Base-by-base conservation (phyloP, 1,140 invertebrate species). In the Potamilus streckersoni region DNA sequence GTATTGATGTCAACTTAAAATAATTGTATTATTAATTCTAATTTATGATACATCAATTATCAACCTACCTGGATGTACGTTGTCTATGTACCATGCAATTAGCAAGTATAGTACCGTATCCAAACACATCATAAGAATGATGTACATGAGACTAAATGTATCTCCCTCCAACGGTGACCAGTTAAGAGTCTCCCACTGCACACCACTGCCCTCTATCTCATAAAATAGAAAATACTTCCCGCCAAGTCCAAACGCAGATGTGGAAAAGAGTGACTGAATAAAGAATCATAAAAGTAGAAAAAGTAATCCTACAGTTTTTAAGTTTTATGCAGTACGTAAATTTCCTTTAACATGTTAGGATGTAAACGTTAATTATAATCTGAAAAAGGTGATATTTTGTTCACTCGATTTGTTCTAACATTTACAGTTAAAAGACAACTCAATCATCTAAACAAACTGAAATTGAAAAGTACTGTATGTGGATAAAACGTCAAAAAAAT, bases 231-330 rank as follows among this genome's bases (percentile, higher is more conserved):
- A 94, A 31, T 95, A 92, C 67, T 89, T 91, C 74, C 94, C 93
- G 13, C 94, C 94, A 81, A 93, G 93, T 2, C 93, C 93, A 92
- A 96, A 94, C 0, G 93, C 94, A 1, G 94, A 93, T 74, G 95
- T 95, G 6, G 93, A 92, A 70, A 93, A 91, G 20, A 96, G 83
- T 78, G 93, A 93, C 86, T 88, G 81, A 67, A 83, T 75, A 64
- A 69, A 15, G 79, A n/a, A 78, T 49, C 76, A 17, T 69, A 62
- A 57, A 62, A 16, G 20, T 56, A 65, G 13, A 66, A 16, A 16
- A 59, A 16, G 67, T 20, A 60, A 61, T 56, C 23, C 49, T 27
- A n/a, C 20, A 71, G 38, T 15, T 38, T 27, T 27, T 0, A 16
- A 71, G 5, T n/a, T 11, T n/a, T 19, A 16, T 8, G 6, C 8